Evolutionary conservation across 1,140 invertebrate species (phyloP), one percentile per base, ranked within the genome.

Genomic region (Drosophila sechellia): DNA sequence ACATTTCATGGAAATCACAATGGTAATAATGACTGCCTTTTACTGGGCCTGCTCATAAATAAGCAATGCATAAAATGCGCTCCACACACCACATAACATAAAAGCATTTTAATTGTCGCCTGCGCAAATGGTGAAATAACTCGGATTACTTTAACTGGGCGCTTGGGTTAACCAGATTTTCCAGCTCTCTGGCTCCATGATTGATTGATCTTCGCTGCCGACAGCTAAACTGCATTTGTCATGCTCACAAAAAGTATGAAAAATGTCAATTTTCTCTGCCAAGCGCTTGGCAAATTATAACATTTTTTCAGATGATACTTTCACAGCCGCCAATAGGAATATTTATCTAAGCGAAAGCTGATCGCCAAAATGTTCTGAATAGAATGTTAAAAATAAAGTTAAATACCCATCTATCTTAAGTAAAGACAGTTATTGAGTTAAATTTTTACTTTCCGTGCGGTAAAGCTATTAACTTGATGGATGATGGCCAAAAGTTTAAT

Each of bases 71-170:
- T 70, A 52, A 50, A 69, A 58, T 71, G 57, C 64, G 49, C 25
- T 40, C 45, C 34, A 53, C 34, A 53, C 31, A 31, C 31, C 35
- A 79, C 64, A 77, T 72, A 61, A 70, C 49, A 66, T 55, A 59
- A 45, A 85, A 87, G 73, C 83, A 87, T 87, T 87, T 87, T 87
- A 87, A 87, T 87, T 87, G 66, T 73, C 59, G 74, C 58, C 83
- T 79, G 45, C 46, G 65, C 46, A 61, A 79, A 87, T 86, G 81
- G 81, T 43, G 65, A 77, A 46, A 71, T 71, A 70, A 57, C 68
- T 70, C 35, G 64, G 45, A 66, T 74, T 22, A 54, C 42, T 81
- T 49, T 68, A 42, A 42, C 57, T 48, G 37, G 54, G 53, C 35
- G 53, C 35, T 34, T 61, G 40, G 40, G 48, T 20, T 69, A 72